These are phyloP conservation scores for Ptychochromis oligacanthus DNA, from an alignment of 2,113 vertebrate genomes.

Conservation along the genomic window DNA sequence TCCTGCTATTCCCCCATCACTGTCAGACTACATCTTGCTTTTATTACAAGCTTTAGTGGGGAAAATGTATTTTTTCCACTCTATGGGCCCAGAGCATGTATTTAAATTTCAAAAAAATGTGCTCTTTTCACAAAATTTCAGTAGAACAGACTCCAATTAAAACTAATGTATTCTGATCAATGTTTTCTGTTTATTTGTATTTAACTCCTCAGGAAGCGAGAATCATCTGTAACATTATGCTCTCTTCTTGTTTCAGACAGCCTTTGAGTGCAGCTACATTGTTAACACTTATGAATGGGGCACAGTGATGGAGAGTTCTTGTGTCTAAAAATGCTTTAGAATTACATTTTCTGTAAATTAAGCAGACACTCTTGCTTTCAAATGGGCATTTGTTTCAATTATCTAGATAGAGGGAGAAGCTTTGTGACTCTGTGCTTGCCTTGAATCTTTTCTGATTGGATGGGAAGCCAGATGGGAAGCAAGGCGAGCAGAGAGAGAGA, in stretches of 20 bases:
- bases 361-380: slow-evolving; percentile 54
- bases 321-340: slow-evolving; percentile 26
- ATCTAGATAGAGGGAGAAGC: slow-evolving; percentile 36
- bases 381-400: slow-evolving; percentile 60
- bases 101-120: slow-evolving; percentile 10
- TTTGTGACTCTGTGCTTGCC: slow-evolving; percentile 21
- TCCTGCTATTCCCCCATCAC: background rate
- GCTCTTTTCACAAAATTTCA: background rate
- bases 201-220: slow-evolving; percentile 25
- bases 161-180: slow-evolving; percentile 33
- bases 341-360: slow-evolving; percentile 46
- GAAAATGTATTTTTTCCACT: slow-evolving; percentile 4
- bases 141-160: slow-evolving; percentile 31
- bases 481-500: background rate
- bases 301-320: slow-evolving; percentile 23
- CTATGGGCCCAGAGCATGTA: background rate
- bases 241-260: background rate
- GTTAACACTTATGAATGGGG: slow-evolving; percentile 27
- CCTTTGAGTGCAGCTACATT: background rate
- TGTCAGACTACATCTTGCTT: slow-evolving; percentile 4
- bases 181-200: slow-evolving; percentile 46
- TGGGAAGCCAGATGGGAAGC: slow-evolving; percentile 43
- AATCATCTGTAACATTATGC: slow-evolving; percentile 15
- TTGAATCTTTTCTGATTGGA: slow-evolving; percentile 45
- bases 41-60: background rate